phyloP scores from a whole-genome alignment of 2,113 vertebrate genomes.

The Planiliza haematocheilus region DNA sequence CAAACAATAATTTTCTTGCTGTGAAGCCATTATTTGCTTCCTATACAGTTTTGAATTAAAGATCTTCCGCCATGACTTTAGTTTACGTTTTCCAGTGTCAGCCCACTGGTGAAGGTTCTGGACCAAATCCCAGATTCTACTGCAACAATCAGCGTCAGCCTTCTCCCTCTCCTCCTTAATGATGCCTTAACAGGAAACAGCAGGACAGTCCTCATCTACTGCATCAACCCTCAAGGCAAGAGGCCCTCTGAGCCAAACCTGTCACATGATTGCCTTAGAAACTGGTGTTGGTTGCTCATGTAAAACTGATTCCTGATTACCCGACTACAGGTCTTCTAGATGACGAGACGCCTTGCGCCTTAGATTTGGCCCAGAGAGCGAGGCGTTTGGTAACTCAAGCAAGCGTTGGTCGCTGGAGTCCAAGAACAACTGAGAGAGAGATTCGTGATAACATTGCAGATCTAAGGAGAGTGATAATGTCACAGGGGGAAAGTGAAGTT shows the following conservation, averaged over 20 bases:
- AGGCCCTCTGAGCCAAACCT: not conserved
- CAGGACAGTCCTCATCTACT: constrained; percentile 66
- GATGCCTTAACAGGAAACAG: constrained; percentile 70
- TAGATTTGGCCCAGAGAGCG: constrained; percentile 70
- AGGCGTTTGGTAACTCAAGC: constrained; percentile 70
- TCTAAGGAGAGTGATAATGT: constrained; percentile 76
- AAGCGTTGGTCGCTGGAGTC: constrained; percentile 78
- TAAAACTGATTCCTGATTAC: not conserved
- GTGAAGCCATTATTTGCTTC: no score
- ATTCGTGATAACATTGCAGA: constrained; percentile 69
- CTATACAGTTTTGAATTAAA: not conserved
- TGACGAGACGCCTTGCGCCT: constrained; percentile 63
- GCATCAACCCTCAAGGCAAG: constrained; percentile 67
- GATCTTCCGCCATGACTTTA: not conserved
- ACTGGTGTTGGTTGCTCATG: not conserved
- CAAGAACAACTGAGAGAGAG: constrained; percentile 43
- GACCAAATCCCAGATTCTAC: constrained; percentile 49
- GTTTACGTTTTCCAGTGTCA: constrained; percentile 67
- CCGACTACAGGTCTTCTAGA: constrained; percentile 51
- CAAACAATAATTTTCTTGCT: not conserved
- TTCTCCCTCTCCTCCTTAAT: constrained; percentile 60
- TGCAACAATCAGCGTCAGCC: constrained; percentile 17
- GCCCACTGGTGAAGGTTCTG: constrained; percentile 63
- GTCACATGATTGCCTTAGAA: no score
- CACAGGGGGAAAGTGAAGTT: constrained; percentile 48